Percentiles rank a stretch among this genome's conserved stretches.
Evolutionary conservation across 2,888 invertebrate species (phyloP).

Genomic region (Platycnemis pennipes): DNA sequence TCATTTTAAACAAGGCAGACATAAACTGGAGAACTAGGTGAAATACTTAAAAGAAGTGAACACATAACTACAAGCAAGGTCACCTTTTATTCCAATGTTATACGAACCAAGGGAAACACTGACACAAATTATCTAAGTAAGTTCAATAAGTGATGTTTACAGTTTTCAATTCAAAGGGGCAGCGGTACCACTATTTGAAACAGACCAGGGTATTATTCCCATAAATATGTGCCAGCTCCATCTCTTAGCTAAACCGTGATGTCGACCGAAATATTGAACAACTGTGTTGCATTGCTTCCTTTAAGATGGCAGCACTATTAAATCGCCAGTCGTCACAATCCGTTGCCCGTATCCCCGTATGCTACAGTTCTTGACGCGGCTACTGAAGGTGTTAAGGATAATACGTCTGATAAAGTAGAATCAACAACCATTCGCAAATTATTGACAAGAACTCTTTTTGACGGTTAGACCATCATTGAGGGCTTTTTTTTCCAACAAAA

Average conservation of each 20-base stretch:
- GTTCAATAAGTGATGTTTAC: background rate
- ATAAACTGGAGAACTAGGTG: background rate
- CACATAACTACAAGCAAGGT: constrained; percentile 63
- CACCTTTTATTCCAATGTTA: constrained; percentile 44
- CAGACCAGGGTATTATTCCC: constrained; percentile 61
- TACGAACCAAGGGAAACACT: constrained; percentile 9
- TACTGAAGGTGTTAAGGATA: constrained; percentile 4
- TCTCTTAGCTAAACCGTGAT: constrained; percentile 70
- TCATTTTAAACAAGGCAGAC: background rate
- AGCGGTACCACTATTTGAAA: constrained; percentile 57
- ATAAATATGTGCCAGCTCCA: constrained; percentile 69
- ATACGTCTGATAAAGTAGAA: too few relatives aligned
- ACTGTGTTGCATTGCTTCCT: constrained; percentile 57
- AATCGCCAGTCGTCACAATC: constrained; percentile 34
- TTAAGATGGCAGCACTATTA: constrained; percentile 68
- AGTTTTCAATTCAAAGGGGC: constrained; percentile 8
- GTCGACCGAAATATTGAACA: constrained; percentile 68
- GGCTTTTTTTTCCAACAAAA: too few relatives aligned
- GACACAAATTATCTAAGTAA: background rate
- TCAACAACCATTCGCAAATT: too few relatives aligned
- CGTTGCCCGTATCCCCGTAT: constrained; percentile 45
- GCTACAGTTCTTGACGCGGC: constrained; percentile 55
- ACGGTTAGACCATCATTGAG: too few relatives aligned
- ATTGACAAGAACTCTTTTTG: too few relatives aligned
- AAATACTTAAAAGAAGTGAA: background rate